These are phyloP conservation scores for Dendroctonus valens DNA, from an alignment of 1,140 invertebrate species.

Conservation along the genomic window DNA sequence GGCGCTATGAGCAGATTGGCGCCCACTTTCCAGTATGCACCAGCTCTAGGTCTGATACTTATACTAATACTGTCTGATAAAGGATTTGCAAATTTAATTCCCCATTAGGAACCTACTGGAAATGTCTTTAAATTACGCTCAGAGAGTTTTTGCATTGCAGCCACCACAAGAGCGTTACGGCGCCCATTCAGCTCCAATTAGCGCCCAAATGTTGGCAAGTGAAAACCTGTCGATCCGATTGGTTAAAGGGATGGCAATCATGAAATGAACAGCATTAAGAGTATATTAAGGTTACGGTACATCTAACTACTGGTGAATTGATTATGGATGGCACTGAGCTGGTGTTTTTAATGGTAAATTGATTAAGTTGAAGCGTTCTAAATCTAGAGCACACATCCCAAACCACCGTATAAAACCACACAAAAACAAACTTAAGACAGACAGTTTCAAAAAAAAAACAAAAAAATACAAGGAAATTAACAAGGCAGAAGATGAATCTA, in stretches of 20 bases:
- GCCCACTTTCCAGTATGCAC: too few relatives aligned
- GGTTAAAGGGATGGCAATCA: background rate
- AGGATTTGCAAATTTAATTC: too few relatives aligned
- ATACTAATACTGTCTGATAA: too few relatives aligned
- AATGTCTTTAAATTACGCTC: too few relatives aligned
- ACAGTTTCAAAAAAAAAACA: conserved; percentile 27
- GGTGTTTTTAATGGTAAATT: conserved; percentile 21
- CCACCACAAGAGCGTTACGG: too few relatives aligned
- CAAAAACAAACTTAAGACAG: conserved; percentile 34
- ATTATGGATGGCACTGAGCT: conserved; percentile 26
- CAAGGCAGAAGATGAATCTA: conserved; percentile 40
- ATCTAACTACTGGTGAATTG: conserved; percentile 30
- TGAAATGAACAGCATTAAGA: conserved; percentile 28
- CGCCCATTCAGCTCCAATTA: too few relatives aligned
- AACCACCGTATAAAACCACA: conserved; percentile 43
- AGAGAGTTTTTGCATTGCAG: too few relatives aligned
- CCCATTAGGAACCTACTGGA: too few relatives aligned
- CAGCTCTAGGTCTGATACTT: too few relatives aligned
- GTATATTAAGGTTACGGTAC: conserved; percentile 23
- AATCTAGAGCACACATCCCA: conserved; percentile 43
- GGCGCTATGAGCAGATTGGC: too few relatives aligned
- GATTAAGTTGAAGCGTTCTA: conserved; percentile 29
- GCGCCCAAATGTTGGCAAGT: too few relatives aligned
- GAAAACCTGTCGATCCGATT: too few relatives aligned
- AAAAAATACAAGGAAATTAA: conserved; percentile 32